A percentile compares a stretch with the other conserved stretches of the same genome.
Evolutionary conservation across 1,140 invertebrate species (phyloP).

Genomic region (Diuraphis noxia): DNA sequence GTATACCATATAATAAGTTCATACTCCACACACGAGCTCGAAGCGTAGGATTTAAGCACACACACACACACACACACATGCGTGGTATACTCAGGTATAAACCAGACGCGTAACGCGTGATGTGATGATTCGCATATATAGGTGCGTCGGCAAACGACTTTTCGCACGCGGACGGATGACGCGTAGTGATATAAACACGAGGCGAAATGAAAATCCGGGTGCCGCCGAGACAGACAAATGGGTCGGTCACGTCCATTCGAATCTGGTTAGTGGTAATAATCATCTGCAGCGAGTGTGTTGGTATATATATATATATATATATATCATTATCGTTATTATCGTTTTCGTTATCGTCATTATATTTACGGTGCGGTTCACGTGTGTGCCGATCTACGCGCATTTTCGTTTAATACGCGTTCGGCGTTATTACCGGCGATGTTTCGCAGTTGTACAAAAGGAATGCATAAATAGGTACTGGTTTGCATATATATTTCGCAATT

Average conservation of each 20-base stretch:
- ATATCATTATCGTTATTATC: neutral
- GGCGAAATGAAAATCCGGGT: slow-evolving; percentile 3
- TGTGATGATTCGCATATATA: neutral
- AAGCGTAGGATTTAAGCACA: neutral
- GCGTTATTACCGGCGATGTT: neutral
- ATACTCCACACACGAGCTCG: neutral
- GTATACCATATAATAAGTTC: too few relatives aligned
- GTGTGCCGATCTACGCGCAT: too few relatives aligned
- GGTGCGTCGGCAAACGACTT: neutral
- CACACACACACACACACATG: too few relatives aligned
- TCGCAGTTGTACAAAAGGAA: too few relatives aligned
- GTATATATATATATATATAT: too few relatives aligned
- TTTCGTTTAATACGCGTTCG: too few relatives aligned
- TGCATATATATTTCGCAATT: neutral
- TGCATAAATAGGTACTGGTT: neutral
- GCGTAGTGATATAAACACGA: neutral
- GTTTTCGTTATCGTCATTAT: neutral
- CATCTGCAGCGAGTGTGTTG: neutral
- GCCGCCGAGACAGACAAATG: neutral
- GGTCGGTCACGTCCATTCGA: neutral
- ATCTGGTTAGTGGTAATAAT: neutral
- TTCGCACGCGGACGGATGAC: neutral
- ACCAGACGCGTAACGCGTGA: neutral
- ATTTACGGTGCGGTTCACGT: neutral
- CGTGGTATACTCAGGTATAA: neutral